Evolutionary conservation across 2,797 vertebrate genomes (phyloP).

Genomic region (Pelochelys cantorii): DNA sequence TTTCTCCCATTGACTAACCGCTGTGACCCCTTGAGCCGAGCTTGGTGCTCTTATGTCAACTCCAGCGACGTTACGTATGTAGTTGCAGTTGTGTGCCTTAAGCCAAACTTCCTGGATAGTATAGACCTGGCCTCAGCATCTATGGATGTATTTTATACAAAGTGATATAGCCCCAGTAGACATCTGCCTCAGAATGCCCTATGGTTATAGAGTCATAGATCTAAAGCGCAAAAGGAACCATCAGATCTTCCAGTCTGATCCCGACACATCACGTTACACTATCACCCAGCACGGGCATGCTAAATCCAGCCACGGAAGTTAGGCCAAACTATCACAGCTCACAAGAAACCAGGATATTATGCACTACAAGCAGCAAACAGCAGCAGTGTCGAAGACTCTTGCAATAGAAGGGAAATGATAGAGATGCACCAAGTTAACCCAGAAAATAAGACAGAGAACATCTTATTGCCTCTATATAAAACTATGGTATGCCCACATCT

Average conservation of each 20-base stretch:
- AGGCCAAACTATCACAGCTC: not conserved
- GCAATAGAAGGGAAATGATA: not conserved
- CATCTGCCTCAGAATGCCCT: not conserved
- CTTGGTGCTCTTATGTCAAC: too few relatives aligned
- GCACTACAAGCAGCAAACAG: not conserved
- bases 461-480: too few relatives aligned
- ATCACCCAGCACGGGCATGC: not conserved
- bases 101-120: too few relatives aligned
- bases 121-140: not conserved
- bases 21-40: too few relatives aligned
- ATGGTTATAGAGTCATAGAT: not conserved
- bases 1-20: too few relatives aligned
- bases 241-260: not conserved
- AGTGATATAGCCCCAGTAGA: not conserved
- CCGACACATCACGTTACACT: not conserved
- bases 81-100: too few relatives aligned
- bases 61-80: too few relatives aligned
- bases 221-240: too few relatives aligned
- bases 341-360: not conserved
- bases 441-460: too few relatives aligned
- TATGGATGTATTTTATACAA: not conserved
- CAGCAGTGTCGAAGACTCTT: not conserved
- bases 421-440: not conserved
- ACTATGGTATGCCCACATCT: too few relatives aligned
- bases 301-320: not conserved